Conservation (phyloP, 2,888 invertebrate genomes). For the Odontocolon sp. region DNA sequence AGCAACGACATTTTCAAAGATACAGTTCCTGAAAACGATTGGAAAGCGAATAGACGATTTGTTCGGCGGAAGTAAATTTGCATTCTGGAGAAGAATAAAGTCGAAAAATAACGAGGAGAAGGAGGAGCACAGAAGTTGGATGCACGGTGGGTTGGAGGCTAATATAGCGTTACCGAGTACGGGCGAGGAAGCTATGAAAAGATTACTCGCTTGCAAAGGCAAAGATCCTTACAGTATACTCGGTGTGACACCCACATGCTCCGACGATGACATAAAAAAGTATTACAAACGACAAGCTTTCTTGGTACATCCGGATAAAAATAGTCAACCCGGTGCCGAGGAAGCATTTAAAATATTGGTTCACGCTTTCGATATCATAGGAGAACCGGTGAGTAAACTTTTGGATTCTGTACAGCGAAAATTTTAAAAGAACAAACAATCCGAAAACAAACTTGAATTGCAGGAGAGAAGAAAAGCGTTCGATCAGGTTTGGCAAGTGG, state of each 20-base stretch:
- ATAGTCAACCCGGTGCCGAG: conserved; percentile 96
- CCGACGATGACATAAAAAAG: conserved; percentile 96
- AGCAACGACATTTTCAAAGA: conserved; percentile 74
- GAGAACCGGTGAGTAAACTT: conserved; percentile 87
- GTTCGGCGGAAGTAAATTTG: conserved; percentile 83
- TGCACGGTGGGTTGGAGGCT: conserved; percentile 83
- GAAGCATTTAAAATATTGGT: conserved; percentile 98
- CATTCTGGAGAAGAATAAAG: conserved; percentile 84
- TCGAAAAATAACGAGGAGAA: conserved; percentile 78
- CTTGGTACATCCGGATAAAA: conserved; percentile 97
- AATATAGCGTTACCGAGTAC: conserved; percentile 93
- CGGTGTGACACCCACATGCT: conserved; percentile 92
- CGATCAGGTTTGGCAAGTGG: conserved; percentile 88
- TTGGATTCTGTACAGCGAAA: not conserved
- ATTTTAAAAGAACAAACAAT: not conserved
- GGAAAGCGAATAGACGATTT: conserved; percentile 82
- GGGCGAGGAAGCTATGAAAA: conserved; percentile 97
- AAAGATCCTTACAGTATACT: conserved; percentile 97
- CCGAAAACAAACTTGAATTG: conserved; percentile 37
- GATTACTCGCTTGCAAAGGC: conserved; percentile 95
- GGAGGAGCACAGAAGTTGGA: conserved; percentile 81
- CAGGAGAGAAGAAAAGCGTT: conserved; percentile 89
- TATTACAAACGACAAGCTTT: conserved; percentile 97
- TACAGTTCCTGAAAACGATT: conserved; percentile 75
- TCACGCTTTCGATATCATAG: conserved; percentile 97